These are phyloP conservation scores for Acanthaster planci DNA, from an alignment of 35 echinoderm and acorn worm species.

Conservation along the genomic window DNA sequence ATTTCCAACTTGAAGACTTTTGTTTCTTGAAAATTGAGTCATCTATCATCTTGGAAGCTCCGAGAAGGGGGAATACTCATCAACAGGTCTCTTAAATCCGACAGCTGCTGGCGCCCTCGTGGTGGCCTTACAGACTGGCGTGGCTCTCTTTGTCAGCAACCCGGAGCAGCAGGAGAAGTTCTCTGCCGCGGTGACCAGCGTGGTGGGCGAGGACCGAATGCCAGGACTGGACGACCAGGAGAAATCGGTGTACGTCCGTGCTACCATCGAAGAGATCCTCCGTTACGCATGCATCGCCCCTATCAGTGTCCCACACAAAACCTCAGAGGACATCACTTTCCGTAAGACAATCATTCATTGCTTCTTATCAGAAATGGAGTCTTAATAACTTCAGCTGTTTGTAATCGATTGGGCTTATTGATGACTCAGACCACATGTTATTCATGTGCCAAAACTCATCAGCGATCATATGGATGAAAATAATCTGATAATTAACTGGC, in stretches of 20 bases:
- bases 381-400: too few relatives aligned
- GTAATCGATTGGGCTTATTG: too few relatives aligned
- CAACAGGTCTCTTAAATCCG: background rate
- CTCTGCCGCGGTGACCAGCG: background rate
- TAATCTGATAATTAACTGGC: too few relatives aligned
- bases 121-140: background rate
- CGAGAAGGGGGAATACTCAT: too few relatives aligned
- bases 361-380: too few relatives aligned
- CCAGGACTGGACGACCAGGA: constrained; percentile 8
- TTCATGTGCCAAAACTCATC: too few relatives aligned
- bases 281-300: constrained; percentile 13
- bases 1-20: too few relatives aligned
- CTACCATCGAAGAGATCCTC: background rate
- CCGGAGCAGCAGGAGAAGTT: constrained; percentile 9
- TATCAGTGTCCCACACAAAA: background rate
- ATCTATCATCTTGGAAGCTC: too few relatives aligned
- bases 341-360: too few relatives aligned
- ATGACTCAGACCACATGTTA: too few relatives aligned
- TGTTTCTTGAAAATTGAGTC: too few relatives aligned
- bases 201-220: background rate
- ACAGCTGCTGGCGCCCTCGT: background rate
- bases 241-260: background rate
- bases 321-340: background rate
- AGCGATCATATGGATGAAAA: too few relatives aligned
- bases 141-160: background rate